These are phyloP conservation scores for Galago senegalensis DNA, from an alignment of 2,797 vertebrate genomes.

Conservation along the genomic window DNA sequence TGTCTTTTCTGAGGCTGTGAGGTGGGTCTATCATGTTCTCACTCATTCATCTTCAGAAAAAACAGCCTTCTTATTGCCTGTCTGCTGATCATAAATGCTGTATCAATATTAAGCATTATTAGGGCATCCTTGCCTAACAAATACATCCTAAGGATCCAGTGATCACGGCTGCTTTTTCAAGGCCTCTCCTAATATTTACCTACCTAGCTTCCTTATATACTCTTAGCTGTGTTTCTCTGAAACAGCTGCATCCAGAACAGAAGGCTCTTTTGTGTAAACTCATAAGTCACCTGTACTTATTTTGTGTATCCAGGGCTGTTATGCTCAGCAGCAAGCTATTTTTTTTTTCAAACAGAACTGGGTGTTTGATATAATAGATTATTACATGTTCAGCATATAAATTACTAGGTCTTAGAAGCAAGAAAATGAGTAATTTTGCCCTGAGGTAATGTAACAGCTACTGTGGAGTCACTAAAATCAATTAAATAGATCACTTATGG, in stretches of 20 bases:
- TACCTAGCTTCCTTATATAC: constrained; percentile 72
- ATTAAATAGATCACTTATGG: constrained; percentile 80
- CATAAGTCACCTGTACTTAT: constrained; percentile 82
- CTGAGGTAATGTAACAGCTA: constrained; percentile 66
- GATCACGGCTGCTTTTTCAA: constrained; percentile 76
- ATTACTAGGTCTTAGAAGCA: constrained; percentile 74
- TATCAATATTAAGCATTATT: constrained; percentile 78
- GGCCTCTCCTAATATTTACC: constrained; percentile 82
- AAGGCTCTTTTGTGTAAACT: constrained; percentile 77
- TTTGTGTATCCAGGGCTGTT: constrained; percentile 76
- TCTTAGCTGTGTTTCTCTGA: constrained; percentile 72
- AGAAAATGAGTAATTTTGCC: constrained; percentile 79
- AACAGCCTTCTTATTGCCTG: constrained; percentile 46
- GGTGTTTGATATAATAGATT: constrained; percentile 83
- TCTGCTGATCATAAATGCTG: constrained; percentile 62
- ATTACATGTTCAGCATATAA: constrained; percentile 76
- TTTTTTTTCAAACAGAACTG: constrained; percentile 58
- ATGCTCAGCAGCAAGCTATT: constrained; percentile 42
- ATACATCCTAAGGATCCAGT: constrained; percentile 62
- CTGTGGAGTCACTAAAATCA: constrained; percentile 63
- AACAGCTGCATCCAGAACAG: constrained; percentile 71
- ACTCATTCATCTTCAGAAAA: constrained; percentile 41
- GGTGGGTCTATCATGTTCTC: neutral
- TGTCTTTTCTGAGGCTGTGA: neutral
- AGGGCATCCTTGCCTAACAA: constrained; percentile 70